Evolutionary conservation across 1,140 invertebrate species (phyloP), one percentile per base, ranked within the genome.

Genomic region (Probaryconus sp.): DNA sequence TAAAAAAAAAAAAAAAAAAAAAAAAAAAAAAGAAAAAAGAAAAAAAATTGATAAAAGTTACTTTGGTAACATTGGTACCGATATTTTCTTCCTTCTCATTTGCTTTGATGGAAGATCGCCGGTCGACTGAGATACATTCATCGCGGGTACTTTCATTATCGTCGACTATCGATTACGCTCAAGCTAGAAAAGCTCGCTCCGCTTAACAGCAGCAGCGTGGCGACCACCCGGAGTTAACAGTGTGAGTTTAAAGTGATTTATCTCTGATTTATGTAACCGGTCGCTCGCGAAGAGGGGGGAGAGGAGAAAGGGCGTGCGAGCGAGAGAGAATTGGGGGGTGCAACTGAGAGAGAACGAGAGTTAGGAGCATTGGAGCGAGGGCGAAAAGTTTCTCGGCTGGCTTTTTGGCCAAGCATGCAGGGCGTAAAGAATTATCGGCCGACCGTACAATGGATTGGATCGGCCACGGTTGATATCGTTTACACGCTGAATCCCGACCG

Each of bases 211-310:
- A 53, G 48, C 55, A 37, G 17, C 70, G 50, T 35, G 43, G 67
- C 78, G 79, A 74, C 79, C 79, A 79, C 78, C 80, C 80, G 83
- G 79, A 84, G 83, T 81, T 84, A 86, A 84, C 83, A 85, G 83
- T 78, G 78, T 79, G 81, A 84, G 79, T 83, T 83, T 83, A 83
- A 85, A 84, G 84, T 86, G 84, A 86, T 86, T 86, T 86, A 86
- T 86, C 82, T 85, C 81, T 85, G 83, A 86, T 86, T 86, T 85
- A 86, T 83, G 83, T 79, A 80, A 79, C 69, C 58, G 63, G 61
- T 61, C 67, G 64, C 63, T 65, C 65, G 55, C 72, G 79, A 77
- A 73, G 76, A 45, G 40, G 31, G 56, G 33, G 72, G n/a, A n/a
- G n/a, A n/a, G n/a, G n/a, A n/a, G n/a, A n/a, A n/a, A n/a, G n/a